Evolutionary conservation across 2,797 vertebrate species (phyloP).

Genomic region (Ceyx erithaca): DNA sequence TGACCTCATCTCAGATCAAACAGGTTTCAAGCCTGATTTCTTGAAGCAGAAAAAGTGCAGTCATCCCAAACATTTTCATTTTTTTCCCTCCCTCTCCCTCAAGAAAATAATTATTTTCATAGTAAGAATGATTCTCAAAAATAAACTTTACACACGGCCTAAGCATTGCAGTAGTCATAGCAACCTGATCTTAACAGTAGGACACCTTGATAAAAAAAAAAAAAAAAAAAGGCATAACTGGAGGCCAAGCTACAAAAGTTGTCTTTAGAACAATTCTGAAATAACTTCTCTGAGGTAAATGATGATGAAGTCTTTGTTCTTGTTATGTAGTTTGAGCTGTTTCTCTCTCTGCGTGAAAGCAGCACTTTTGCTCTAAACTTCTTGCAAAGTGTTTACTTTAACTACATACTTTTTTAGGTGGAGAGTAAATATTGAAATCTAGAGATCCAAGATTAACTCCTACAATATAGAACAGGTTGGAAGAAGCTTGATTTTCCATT

Average conservation of each 20-base stretch:
- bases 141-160: background rate
- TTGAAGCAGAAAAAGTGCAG: background rate
- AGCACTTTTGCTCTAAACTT: background rate
- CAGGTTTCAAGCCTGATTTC: background rate
- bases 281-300: constrained; percentile 25
- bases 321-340: background rate
- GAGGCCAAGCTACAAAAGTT: background rate
- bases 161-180: constrained; percentile 41
- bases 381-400: background rate
- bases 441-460: background rate
- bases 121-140: constrained; percentile 14
- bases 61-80: background rate
- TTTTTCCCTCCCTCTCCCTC: background rate
- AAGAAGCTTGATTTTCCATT: background rate
- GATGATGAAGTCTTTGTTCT: constrained; percentile 9
- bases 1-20: background rate
- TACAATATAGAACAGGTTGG: background rate
- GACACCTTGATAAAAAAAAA: constrained; percentile 38
- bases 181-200: constrained; percentile 30
- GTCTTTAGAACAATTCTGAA: background rate
- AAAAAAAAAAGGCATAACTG: background rate
- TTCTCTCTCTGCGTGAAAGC: background rate
- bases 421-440: background rate
- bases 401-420: background rate
- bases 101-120: constrained; percentile 37